Evolutionary conservation across 2,797 vertebrate genomes (phyloP).

Genomic region (Coracias cyanogaster): DNA sequence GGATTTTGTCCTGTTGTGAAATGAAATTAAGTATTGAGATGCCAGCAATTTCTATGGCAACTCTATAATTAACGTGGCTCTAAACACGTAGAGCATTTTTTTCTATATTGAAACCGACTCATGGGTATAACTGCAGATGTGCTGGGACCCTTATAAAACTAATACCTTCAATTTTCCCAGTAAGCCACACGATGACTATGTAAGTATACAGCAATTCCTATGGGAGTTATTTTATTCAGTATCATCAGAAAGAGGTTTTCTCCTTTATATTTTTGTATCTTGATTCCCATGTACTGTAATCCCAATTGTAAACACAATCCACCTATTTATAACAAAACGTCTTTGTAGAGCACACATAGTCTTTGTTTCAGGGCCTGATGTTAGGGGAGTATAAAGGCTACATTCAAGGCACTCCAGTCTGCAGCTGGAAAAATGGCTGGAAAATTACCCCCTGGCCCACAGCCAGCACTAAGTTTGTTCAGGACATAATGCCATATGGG

Average conservation of each 20-base stretch:
- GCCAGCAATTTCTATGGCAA: background rate
- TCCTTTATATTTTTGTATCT: conserved; percentile 46
- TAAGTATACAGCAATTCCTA: background rate
- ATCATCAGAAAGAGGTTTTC: conserved; percentile 29
- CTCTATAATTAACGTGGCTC: background rate
- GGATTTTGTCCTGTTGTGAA: background rate
- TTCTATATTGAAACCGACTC: background rate
- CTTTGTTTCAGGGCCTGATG: conserved; percentile 56
- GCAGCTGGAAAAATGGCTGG: conserved; percentile 69
- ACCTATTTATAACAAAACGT: conserved; percentile 51
- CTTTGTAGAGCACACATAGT: conserved; percentile 61
- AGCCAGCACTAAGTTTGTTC: conserved; percentile 50
- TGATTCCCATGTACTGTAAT: conserved; percentile 41
- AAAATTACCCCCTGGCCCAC: conserved; percentile 60
- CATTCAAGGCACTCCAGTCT: conserved; percentile 42
- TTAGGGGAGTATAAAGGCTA: conserved; percentile 45
- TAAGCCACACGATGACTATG: background rate
- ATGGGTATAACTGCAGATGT: background rate
- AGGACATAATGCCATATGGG: background rate
- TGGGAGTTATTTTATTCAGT: background rate
- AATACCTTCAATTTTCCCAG: background rate
- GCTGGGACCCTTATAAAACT: background rate
- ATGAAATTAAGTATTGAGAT: background rate
- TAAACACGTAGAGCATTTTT: background rate
- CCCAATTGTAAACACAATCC: conserved; percentile 60